phyloP scores from a whole-genome alignment of 2,797 vertebrate genomes.

The Craterocephalus amniculus region DNA sequence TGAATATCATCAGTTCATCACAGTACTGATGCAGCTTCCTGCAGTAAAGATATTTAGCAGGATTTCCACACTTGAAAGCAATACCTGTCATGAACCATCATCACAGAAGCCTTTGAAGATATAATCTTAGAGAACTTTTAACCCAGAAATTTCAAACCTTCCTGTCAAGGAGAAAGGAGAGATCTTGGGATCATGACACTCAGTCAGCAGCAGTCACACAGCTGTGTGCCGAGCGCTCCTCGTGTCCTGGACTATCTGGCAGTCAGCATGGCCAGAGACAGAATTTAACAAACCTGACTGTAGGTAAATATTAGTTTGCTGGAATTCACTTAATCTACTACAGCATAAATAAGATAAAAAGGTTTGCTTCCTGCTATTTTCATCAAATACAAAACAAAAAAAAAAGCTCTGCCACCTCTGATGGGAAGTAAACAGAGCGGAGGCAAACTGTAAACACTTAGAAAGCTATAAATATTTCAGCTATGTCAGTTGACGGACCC shows the following conservation, averaged over 20 bases:
- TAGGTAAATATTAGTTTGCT: slow-evolving; percentile 59
- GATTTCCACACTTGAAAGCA: slow-evolving; percentile 74
- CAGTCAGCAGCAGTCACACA: slow-evolving; percentile 83
- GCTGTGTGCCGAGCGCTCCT: slow-evolving; percentile 79
- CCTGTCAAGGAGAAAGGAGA: slow-evolving; percentile 83
- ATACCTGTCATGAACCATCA: slow-evolving; percentile 82
- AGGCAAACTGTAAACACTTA: slow-evolving; percentile 63
- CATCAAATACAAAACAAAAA: slow-evolving; percentile 20
- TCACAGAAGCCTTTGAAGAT: slow-evolving; percentile 83
- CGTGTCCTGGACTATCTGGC: slow-evolving; percentile 78
- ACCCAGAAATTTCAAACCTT: slow-evolving; percentile 84
- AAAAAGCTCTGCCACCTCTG: slow-evolving; percentile 27
- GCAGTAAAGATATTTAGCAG: slow-evolving; percentile 58
- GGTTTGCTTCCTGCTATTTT: slow-evolving; percentile 32
- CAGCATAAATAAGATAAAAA: slow-evolving; percentile 42
- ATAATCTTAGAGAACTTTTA: slow-evolving; percentile 85
- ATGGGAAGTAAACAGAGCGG: slow-evolving; percentile 56
- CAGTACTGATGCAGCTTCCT: slow-evolving; percentile 24
- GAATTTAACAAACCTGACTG: slow-evolving; percentile 61
- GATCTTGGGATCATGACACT: slow-evolving; percentile 84
- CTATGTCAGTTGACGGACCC: slow-evolving; percentile 66
- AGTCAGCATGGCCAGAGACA: slow-evolving; percentile 71
- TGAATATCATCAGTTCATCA: not conserved
- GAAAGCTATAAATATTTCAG: slow-evolving; percentile 62
- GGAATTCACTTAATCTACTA: slow-evolving; percentile 51